Conservation (phyloP, 2,888 invertebrate species). For the Theretra japonica region DNA sequence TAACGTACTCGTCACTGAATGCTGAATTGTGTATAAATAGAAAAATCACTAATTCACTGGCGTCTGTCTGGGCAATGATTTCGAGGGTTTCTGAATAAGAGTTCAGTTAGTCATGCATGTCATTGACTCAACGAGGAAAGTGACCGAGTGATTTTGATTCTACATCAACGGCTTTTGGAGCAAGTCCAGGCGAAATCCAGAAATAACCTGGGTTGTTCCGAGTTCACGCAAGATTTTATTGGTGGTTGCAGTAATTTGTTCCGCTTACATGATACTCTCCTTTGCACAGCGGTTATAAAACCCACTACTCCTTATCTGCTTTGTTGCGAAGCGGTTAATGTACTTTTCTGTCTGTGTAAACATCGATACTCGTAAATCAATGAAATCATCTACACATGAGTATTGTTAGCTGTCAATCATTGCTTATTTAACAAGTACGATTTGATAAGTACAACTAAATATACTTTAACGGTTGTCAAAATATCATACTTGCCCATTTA, state of each 20-base stretch:
- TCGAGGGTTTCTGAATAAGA: constrained; percentile 43
- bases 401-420: constrained; percentile 29
- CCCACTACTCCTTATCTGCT: neutral
- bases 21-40: constrained; percentile 53
- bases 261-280: constrained; percentile 37
- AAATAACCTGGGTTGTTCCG: constrained; percentile 75
- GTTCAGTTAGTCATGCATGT: constrained; percentile 59
- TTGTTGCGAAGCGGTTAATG: constrained; percentile 26
- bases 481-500: neutral
- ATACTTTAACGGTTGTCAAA: neutral
- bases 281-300: neutral
- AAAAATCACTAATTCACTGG: constrained; percentile 56
- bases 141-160: constrained; percentile 75
- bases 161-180: constrained; percentile 71
- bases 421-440: constrained; percentile 20
- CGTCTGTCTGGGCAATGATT: constrained; percentile 40
- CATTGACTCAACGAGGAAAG: constrained; percentile 80
- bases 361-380: constrained; percentile 17
- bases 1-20: constrained; percentile 38
- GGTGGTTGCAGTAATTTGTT: constrained; percentile 62
- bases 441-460: neutral
- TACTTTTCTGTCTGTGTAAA: constrained; percentile 13
- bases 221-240: constrained; percentile 71
- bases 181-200: constrained; percentile 78
- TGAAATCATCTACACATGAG: constrained; percentile 1